Evolutionary conservation across 2,888 invertebrate genomes (phyloP).

Genomic region (Camponotus fellah): DNA sequence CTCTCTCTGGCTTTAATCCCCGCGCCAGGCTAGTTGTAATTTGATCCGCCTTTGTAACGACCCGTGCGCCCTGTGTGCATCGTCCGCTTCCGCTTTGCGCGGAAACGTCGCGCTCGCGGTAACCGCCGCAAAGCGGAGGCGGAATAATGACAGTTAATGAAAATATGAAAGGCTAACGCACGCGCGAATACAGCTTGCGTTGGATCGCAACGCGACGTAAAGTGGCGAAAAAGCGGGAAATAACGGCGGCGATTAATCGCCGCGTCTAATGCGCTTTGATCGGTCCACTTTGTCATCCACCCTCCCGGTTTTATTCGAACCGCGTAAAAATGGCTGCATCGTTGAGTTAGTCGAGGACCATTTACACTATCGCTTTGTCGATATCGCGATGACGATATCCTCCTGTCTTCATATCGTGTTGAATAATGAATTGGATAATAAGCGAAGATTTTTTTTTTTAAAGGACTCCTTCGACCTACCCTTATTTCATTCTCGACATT

Average conservation of each 20-base stretch:
- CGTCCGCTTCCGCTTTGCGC: slow-evolving; percentile 52
- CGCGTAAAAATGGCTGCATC: slow-evolving; percentile 45
- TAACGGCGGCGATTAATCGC: slow-evolving; percentile 53
- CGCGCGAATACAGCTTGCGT: neutral
- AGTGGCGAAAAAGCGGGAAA: slow-evolving; percentile 36
- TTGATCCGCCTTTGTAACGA: slow-evolving; percentile 69
- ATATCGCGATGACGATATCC: slow-evolving; percentile 13
- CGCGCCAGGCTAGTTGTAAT: slow-evolving; percentile 68
- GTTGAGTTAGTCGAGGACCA: slow-evolving; percentile 26
- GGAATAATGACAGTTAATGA: slow-evolving; percentile 51
- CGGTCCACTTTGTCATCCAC: slow-evolving; percentile 50
- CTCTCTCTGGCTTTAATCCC: slow-evolving; percentile 68
- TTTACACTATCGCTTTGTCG: slow-evolving; percentile 36
- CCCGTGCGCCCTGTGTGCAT: slow-evolving; percentile 1
- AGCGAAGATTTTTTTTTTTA: slow-evolving; percentile 7
- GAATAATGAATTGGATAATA: slow-evolving; percentile 37
- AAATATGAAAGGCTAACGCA: slow-evolving; percentile 52
- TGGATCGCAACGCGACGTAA: slow-evolving; percentile 31
- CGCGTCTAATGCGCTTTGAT: slow-evolving; percentile 51
- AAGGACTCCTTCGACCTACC: neutral
- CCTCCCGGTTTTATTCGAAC: slow-evolving; percentile 16
- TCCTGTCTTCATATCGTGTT: neutral
- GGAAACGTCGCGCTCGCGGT: slow-evolving; percentile 60
- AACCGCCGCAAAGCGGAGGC: slow-evolving; percentile 51
- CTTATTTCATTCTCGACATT: slow-evolving; percentile 29